Percentiles rank a stretch among this genome's conserved stretches.
Evolutionary conservation across 2,888 invertebrate genomes (phyloP).

Genomic region (Protodeltote pygarga): DNA sequence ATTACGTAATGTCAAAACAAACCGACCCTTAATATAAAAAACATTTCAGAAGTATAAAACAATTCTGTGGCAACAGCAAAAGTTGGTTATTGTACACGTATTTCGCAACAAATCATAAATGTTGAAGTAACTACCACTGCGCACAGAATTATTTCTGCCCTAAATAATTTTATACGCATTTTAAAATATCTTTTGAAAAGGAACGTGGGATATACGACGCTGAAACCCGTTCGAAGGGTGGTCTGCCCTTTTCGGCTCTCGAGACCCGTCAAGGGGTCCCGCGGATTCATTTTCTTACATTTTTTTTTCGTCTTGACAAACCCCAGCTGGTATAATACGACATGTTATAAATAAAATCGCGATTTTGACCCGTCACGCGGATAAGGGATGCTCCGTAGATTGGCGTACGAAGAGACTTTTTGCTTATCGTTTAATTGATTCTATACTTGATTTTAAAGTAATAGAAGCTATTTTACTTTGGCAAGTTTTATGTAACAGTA

Average conservation of each 20-base stretch:
- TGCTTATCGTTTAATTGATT: constrained; percentile 5
- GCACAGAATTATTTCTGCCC: constrained; percentile 82
- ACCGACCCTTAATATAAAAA: background rate
- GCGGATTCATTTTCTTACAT: constrained; percentile 77
- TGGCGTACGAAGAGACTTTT: constrained; percentile 47
- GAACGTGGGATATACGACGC: constrained; percentile 84
- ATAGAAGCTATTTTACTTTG: constrained; percentile 50
- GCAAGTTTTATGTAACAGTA: constrained; percentile 41
- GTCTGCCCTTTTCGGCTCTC: constrained; percentile 66
- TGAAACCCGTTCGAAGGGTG: constrained; percentile 85
- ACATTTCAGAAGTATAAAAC: background rate
- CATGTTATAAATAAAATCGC: constrained; percentile 86
- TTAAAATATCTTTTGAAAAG: constrained; percentile 83
- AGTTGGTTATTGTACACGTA: constrained; percentile 60
- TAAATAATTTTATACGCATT: constrained; percentile 86
- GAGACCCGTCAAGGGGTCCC: constrained; percentile 68
- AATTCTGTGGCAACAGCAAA: background rate
- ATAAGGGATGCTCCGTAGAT: constrained; percentile 76
- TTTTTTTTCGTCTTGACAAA: constrained; percentile 83
- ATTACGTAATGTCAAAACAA: background rate
- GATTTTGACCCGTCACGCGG: constrained; percentile 85
- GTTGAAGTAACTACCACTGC: constrained; percentile 74
- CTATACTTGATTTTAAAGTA: constrained; percentile 18
- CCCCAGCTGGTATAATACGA: constrained; percentile 84
- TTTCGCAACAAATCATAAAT: constrained; percentile 63